A percentile compares a stretch with the other conserved stretches of the same genome.
These are phyloP conservation scores for Ceryle rudis DNA, from an alignment of 2,797 vertebrate species.

Conservation along the genomic window DNA sequence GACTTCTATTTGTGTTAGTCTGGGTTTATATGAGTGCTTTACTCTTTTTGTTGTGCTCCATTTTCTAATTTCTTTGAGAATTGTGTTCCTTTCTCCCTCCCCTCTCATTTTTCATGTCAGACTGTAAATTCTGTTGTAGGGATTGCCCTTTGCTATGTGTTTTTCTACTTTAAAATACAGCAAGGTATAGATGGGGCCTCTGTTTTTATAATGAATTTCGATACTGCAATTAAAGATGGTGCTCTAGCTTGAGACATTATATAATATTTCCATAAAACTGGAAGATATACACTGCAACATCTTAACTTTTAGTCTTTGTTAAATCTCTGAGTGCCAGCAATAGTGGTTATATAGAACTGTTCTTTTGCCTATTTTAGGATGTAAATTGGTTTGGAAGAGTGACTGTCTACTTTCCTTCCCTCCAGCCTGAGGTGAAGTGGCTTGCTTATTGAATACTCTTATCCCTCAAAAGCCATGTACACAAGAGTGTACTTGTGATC, in stretches of 20 bases:
- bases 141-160: not conserved
- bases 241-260: not conserved
- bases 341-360: not conserved
- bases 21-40: not conserved
- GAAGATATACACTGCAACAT: not conserved
- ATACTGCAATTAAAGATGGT: not conserved
- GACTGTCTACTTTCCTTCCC: constrained; percentile 59
- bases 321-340: not conserved
- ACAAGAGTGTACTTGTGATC: constrained; percentile 67
- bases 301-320: not conserved
- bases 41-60: not conserved
- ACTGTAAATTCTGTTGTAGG: not conserved
- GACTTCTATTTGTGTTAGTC: not conserved
- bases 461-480: constrained; percentile 60
- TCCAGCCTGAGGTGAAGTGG: constrained; percentile 55
- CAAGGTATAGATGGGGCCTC: not conserved
- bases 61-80: not conserved
- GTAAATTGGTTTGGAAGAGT: constrained; percentile 61
- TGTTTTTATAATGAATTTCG: not conserved
- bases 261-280: not conserved
- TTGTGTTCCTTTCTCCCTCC: not conserved
- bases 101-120: not conserved
- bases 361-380: constrained; percentile 25
- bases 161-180: not conserved
- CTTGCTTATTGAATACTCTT: constrained; percentile 59